Conservation (phyloP, 2,888 invertebrate species). For the Synanthedon tipuliformis region DNA sequence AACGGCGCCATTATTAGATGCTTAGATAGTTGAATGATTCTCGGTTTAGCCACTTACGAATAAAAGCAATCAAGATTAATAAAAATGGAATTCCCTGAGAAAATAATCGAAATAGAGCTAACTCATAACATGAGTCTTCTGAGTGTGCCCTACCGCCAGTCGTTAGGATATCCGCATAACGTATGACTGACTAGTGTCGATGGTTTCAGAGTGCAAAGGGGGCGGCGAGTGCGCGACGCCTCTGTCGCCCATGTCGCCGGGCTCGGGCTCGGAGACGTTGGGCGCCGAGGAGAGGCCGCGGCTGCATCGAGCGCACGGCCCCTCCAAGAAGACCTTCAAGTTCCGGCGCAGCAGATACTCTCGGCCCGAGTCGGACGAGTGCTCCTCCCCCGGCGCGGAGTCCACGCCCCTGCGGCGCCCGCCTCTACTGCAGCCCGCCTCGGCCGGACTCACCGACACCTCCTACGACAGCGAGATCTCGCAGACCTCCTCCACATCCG, state of each 20-base stretch:
- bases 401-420: constrained; percentile 39
- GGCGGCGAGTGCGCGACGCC: constrained; percentile 55
- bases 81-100: no score
- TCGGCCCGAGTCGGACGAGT: constrained; percentile 69
- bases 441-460: constrained; percentile 69
- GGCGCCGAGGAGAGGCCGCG: constrained; percentile 70
- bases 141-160: no score
- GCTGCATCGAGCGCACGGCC: constrained; percentile 91
- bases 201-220: no score
- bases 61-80: no score
- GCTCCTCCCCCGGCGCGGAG: constrained; percentile 46
- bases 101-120: no score
- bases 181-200: no score
- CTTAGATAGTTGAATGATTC: no score
- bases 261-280: constrained; percentile 63
- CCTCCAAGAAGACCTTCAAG: constrained; percentile 93
- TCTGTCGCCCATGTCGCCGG: constrained; percentile 73
- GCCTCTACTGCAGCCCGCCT: constrained; percentile 31
- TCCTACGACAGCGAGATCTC: constrained; percentile 87
- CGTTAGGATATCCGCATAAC: no score
- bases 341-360: constrained; percentile 81
- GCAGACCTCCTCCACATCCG: constrained; percentile 88
- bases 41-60: no score
- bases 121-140: no score
- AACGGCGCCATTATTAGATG: no score